Conservation (phyloP, 2,888 invertebrate genomes). For the Platerodrilus igneus region DNA sequence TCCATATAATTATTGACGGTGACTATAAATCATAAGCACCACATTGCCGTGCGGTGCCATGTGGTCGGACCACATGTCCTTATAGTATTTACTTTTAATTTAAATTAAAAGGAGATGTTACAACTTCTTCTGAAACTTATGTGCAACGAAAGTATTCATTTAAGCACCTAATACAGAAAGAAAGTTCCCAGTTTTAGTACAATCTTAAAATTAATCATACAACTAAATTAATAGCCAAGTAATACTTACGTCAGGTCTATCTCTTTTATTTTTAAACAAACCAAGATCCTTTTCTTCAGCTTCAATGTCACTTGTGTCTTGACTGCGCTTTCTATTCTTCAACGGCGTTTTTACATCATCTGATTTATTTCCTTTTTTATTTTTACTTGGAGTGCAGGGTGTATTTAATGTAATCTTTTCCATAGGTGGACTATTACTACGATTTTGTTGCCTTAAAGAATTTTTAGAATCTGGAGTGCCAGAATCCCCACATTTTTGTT, state of each 20-base stretch:
- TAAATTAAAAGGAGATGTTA: too few species aligned
- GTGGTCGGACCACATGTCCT: too few species aligned
- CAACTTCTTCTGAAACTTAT: too few species aligned
- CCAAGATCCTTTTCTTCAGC: slow-evolving; percentile 50
- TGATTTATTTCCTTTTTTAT: slow-evolving; percentile 43
- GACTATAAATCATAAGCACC: too few species aligned
- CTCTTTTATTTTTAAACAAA: slow-evolving; percentile 51
- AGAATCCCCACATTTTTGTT: slow-evolving; percentile 55
- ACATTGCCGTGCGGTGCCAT: too few species aligned
- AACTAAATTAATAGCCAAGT: neutral
- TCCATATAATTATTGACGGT: too few species aligned
- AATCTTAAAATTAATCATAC: too few species aligned
- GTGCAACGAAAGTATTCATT: too few species aligned
- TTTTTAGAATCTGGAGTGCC: slow-evolving; percentile 49
- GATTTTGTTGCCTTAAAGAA: slow-evolving; percentile 48
- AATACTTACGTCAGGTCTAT: slow-evolving; percentile 40
- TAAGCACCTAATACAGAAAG: neutral
- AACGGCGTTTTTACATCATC: slow-evolving; percentile 53
- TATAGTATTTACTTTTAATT: too few species aligned
- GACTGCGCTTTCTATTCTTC: slow-evolving; percentile 53
- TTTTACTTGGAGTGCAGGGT: slow-evolving; percentile 44
- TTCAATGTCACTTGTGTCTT: slow-evolving; percentile 46
- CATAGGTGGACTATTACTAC: slow-evolving; percentile 29
- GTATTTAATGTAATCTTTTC: slow-evolving; percentile 29
- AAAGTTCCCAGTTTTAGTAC: neutral